Conservation (phyloP, 2,888 invertebrate species). For the Volucella inanis region DNA sequence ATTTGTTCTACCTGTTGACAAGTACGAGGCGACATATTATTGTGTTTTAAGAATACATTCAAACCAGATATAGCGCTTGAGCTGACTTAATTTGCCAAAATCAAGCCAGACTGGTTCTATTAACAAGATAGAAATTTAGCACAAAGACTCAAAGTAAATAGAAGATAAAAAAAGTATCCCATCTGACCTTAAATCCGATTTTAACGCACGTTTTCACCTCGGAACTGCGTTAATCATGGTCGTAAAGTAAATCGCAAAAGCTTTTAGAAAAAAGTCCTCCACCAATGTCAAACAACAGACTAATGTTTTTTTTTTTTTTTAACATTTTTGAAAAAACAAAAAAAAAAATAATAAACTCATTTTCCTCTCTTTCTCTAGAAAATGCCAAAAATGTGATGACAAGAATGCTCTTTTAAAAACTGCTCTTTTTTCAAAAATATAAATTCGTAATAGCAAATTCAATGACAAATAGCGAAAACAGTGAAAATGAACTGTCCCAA, state of each 20-base stretch:
- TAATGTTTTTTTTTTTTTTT: background rate
- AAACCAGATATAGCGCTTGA: no score
- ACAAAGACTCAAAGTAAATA: no score
- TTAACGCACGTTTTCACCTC: background rate
- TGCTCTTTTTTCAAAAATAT: constrained; percentile 45
- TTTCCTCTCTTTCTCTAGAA: constrained; percentile 6
- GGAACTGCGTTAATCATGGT: constrained; percentile 21
- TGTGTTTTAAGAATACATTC: no score
- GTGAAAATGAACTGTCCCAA: constrained; percentile 8
- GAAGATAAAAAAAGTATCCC: no score
- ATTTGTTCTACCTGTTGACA: no score
- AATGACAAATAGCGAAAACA: constrained; percentile 33
- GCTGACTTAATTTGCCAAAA: no score
- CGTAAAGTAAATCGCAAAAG: constrained; percentile 14
- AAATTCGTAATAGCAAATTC: constrained; percentile 19
- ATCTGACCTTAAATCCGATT: background rate
- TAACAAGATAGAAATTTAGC: no score
- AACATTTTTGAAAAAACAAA: background rate
- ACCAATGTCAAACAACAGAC: constrained; percentile 1
- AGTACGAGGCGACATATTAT: no score
- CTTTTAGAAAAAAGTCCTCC: background rate
- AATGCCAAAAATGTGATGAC: constrained; percentile 46
- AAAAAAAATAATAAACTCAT: background rate
- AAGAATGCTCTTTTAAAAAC: background rate
- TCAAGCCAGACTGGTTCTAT: no score